Evolutionary conservation across 2,888 invertebrate species (phyloP), one percentile per base, ranked within the genome.

Genomic region (Hedya salicella): DNA sequence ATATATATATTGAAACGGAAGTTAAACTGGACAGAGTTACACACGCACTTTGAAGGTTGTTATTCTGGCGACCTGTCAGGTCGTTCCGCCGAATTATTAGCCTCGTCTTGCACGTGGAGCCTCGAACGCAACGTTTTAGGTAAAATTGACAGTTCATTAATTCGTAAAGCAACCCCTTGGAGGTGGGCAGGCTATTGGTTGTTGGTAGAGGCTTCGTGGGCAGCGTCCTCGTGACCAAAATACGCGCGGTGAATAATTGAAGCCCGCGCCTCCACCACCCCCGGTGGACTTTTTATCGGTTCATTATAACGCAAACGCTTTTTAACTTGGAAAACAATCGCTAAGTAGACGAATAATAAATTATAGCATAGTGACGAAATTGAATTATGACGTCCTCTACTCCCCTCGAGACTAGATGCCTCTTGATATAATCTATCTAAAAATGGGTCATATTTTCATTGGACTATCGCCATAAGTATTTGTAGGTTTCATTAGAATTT

Each of bases 231-330:
- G 86, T 88, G 88, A 88, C 90, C 88, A 89, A 89, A 91, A 89
- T 91, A 91, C 87, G 82, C 78, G 80, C 75, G 75, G 74, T 91
- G 89, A 91, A 91, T 91, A 85, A 91, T 91, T 88, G 82, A 91
- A 83, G 78, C 73, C 69, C 42, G 71, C 74, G 74, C 74, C 76
- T 74, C 80, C 73, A 71, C 81, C 82, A 75, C 81, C 56, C 72
- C 70, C 72, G 74, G 70, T 75, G 70, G 69, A 81, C 80, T 80
- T 81, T 77, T 82, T 82, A 82, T 82, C 78, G 78, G 75, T 78
- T 79, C 76, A 81, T 83, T 81, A 80, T 78, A 77, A 76, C 70
- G 78, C 76, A 70, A 76, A 78, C 71, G 67, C 68, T 56, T 62
- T 54, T 65, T 70, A 67, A 60, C 42, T 62, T 48, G 42, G 54